Base-by-base conservation (phyloP, 2,888 invertebrate genomes). In the Esperia sulphurella region DNA sequence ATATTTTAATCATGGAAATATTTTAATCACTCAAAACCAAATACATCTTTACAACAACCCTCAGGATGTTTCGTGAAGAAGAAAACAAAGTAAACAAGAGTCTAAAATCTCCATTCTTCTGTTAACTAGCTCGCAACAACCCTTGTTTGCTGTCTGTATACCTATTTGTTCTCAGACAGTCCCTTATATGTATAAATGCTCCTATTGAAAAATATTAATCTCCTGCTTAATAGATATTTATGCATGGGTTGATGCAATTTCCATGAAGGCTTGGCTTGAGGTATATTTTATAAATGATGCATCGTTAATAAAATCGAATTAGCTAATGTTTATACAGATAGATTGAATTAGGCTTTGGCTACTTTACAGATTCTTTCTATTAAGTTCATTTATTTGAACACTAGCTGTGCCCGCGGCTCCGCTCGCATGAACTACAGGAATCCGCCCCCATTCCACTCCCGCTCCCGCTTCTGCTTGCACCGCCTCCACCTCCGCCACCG, bases 161-260 rank as follows among this genome's bases (percentile, higher is more conserved):
- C 59, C 63, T 68, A 65, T 66, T 70, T 65, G 60, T 62, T 63
- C 61, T 58, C 64, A 63, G 66, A 58, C 73, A 68, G 71, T 68
- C 80, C 75, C 75, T 77, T 68, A 73, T 21, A 5, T 21, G 21
- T 21, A 21, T n/a, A n/a, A 73, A 70, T 65, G 65, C 57, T 63
- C 59, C 66, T 66, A 73, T 69, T 75, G 84, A 87, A 88, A 89
- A 89, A 87, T 86, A 85, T 87, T 83, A 86, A 86, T 83, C 82
- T 78, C 71, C 69, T 67, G 73, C 74, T 68, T 89, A 82, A 88
- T 87, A 87, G 88, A 87, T 88, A 87, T 89, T 88, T 86, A 87
- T 87, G 89, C 85, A 72, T 79, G 79, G 79, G 55, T 65, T 81
- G 69, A 84, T 70, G 71, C 86, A 88, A 88, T 88, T 79, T 79